Conservation (phyloP, 2,797 vertebrate genomes). For the Cynodonichthys magdalenae region DNA sequence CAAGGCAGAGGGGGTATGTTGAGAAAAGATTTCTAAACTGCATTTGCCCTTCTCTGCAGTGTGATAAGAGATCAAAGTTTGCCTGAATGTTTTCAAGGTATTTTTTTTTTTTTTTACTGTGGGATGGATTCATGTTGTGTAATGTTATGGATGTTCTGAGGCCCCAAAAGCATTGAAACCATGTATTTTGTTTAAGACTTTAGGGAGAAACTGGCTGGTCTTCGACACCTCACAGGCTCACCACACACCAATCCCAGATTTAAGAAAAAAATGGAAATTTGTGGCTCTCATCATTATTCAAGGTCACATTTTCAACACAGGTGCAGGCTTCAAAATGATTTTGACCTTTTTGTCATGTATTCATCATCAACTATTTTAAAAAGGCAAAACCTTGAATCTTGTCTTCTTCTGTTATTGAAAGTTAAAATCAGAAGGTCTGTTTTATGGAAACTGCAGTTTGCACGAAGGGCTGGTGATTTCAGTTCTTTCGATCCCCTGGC, state of each 20-base stretch:
- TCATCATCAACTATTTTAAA: too few relatives aligned
- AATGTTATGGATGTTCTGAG: slow-evolving; percentile 47
- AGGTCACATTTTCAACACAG: slow-evolving; percentile 56
- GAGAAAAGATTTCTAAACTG: slow-evolving; percentile 42
- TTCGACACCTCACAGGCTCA: not conserved
- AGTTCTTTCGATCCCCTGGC: too few relatives aligned
- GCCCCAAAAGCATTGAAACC: slow-evolving; percentile 20
- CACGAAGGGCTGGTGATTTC: too few relatives aligned
- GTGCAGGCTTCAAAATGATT: slow-evolving; percentile 1
- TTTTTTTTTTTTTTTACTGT: slow-evolving; percentile 23
- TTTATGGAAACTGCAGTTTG: too few relatives aligned
- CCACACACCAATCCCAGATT: slow-evolving; percentile 10
- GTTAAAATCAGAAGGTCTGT: too few relatives aligned
- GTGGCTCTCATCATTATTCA: slow-evolving; percentile 35
- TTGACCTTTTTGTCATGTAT: not conserved
- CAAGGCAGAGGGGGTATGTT: slow-evolving; percentile 42
- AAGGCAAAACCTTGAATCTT: too few relatives aligned
- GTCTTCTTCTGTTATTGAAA: too few relatives aligned
- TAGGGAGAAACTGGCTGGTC: slow-evolving; percentile 7
- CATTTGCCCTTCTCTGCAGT: slow-evolving; percentile 39
- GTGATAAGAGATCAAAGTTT: slow-evolving; percentile 57
- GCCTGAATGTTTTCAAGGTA: slow-evolving; percentile 54
- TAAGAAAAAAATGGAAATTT: slow-evolving; percentile 13
- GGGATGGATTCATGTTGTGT: slow-evolving; percentile 35
- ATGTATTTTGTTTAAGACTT: slow-evolving; percentile 50